These are phyloP conservation scores for Leptinotarsa juncta DNA, from an alignment of 2,888 invertebrate species.

Conservation along the genomic window DNA sequence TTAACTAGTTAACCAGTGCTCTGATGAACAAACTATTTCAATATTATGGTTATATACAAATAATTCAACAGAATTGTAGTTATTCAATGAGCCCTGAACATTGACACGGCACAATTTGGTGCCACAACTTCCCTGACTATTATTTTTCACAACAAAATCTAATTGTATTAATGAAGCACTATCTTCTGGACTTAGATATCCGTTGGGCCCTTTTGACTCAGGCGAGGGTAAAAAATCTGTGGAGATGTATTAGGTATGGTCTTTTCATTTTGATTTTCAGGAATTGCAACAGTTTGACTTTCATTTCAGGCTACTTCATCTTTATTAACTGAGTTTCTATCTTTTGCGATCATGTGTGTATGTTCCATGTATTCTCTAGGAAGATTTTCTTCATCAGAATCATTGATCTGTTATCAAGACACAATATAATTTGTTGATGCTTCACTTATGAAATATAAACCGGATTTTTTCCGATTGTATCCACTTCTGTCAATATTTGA, in stretches of 20 bases:
- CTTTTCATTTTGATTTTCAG: neutral
- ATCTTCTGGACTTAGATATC: neutral
- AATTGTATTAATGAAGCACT: neutral
- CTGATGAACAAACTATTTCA: slow-evolving; percentile 7
- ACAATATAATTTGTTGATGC: too few species aligned
- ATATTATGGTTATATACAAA: too few species aligned
- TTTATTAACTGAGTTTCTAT: neutral
- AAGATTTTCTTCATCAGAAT: neutral
- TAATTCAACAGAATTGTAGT: too few species aligned
- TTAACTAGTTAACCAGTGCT: slow-evolving; percentile 17
- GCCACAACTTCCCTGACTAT: too few species aligned
- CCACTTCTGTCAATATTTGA: neutral
- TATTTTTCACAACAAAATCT: too few species aligned
- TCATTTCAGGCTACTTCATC: neutral
- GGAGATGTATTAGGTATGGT: neutral
- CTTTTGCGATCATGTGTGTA: neutral
- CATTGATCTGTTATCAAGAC: neutral
- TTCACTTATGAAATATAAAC: too few species aligned
- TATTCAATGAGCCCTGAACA: too few species aligned
- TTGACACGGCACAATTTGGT: too few species aligned
- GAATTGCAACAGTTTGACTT: neutral
- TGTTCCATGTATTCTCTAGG: neutral
- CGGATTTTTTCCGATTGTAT: too few species aligned
- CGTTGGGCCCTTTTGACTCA: neutral
- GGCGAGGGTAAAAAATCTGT: neutral